phyloP scores from a whole-genome alignment of 1,140 invertebrate species.

The Anoplophora glabripennis region DNA sequence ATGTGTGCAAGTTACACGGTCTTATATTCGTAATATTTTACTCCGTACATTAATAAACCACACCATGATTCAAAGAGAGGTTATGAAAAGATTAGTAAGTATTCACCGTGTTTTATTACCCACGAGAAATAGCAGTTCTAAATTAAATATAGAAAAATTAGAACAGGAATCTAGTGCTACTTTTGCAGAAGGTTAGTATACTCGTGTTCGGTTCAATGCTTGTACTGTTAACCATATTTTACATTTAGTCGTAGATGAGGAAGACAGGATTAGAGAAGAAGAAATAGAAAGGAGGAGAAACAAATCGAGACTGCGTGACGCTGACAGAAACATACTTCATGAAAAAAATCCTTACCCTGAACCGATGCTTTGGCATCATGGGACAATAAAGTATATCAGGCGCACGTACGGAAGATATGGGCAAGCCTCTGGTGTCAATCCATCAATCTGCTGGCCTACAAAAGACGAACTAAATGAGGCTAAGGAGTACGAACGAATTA shows the following conservation, averaged over 20 bases:
- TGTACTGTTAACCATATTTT: not conserved
- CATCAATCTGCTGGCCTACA: conserved; percentile 58
- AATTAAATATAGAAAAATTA: conserved; percentile 36
- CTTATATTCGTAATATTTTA: no score
- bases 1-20: no score
- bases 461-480: conserved; percentile 55
- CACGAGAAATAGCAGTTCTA: not conserved
- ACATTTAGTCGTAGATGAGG: conserved; percentile 39
- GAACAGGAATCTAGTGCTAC: conserved; percentile 26
- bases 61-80: no score
- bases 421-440: conserved; percentile 49
- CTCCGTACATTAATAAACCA: no score
- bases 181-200: not conserved
- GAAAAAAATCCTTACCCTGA: conserved; percentile 53
- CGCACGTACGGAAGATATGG: conserved; percentile 61
- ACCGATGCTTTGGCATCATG: conserved; percentile 51
- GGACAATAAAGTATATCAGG: conserved; percentile 58
- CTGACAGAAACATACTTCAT: conserved; percentile 56
- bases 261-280: conserved; percentile 38
- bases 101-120: no score
- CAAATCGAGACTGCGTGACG: conserved; percentile 57
- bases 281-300: conserved; percentile 53
- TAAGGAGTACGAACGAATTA: conserved; percentile 60
- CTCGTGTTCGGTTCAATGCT: not conserved
- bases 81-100: no score